Evolutionary conservation across 2,797 vertebrate species (phyloP).

Genomic region (Pangasius mekongensis): DNA sequence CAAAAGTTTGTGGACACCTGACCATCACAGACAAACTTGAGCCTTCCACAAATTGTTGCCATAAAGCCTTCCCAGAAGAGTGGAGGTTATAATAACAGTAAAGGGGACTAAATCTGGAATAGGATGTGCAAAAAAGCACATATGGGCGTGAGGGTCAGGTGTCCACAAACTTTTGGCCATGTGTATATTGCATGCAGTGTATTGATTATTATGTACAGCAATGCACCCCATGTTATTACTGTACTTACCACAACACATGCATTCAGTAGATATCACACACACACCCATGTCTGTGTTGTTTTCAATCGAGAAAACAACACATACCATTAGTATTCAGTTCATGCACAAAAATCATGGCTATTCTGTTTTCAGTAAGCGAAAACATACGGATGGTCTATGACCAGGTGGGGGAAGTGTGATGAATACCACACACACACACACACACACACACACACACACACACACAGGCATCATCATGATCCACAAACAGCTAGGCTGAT

Average conservation of each 20-base stretch:
- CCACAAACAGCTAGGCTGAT: conserved; percentile 65
- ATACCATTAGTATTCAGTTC: background rate
- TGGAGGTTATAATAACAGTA: background rate
- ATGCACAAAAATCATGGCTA: background rate
- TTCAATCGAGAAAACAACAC: background rate
- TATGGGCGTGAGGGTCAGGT: too few relatives aligned
- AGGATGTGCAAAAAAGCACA: background rate
- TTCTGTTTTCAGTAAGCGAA: background rate
- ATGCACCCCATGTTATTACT: background rate
- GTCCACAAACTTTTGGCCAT: background rate
- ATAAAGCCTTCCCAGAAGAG: background rate
- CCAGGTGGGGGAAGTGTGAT: background rate
- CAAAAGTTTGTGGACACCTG: background rate
- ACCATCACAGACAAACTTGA: background rate
- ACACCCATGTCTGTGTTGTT: background rate
- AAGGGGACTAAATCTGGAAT: background rate
- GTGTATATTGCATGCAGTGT: background rate
- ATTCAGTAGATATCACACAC: background rate
- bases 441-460: conserved; percentile 19
- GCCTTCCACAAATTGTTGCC: background rate
- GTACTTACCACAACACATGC: background rate
- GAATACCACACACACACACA: background rate
- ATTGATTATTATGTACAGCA: background rate
- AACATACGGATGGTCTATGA: background rate
- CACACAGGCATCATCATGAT: conserved; percentile 55